phyloP scores from a whole-genome alignment of 2,113 vertebrate species.

The Cromileptes altivelis region DNA sequence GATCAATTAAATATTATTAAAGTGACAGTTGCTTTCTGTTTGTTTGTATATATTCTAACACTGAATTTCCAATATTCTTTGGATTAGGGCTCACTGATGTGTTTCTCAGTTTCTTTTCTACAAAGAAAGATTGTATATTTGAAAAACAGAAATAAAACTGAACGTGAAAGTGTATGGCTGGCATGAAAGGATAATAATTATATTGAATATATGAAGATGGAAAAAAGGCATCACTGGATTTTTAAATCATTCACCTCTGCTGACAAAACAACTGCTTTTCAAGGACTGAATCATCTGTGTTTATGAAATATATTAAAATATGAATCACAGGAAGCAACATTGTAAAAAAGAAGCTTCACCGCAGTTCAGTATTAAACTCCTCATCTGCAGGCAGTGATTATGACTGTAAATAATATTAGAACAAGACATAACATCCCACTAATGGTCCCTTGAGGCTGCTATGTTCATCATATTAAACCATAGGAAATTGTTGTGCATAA shows the following conservation, averaged over 20 bases:
- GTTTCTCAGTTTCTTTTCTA: background rate
- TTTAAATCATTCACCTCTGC: slow-evolving; percentile 2
- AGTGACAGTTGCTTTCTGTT: background rate
- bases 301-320: slow-evolving; percentile 18
- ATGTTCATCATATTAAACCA: background rate
- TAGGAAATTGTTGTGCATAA: background rate
- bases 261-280: background rate
- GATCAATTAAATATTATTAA: background rate
- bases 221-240: background rate
- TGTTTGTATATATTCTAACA: background rate
- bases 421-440: slow-evolving; percentile 17
- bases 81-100: background rate
- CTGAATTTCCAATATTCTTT: background rate
- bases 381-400: background rate
- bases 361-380: background rate
- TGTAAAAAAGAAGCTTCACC: background rate
- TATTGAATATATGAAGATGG: too few relatives aligned
- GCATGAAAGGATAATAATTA: background rate
- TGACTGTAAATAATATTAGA: slow-evolving; percentile 23
- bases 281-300: background rate
- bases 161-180: background rate
- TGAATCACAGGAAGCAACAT: background rate
- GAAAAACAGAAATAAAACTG: background rate
- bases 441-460: slow-evolving; percentile 13
- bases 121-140: background rate